These are phyloP conservation scores for Hypolimnas misippus DNA, from an alignment of 2,888 invertebrate genomes.

Conservation along the genomic window DNA sequence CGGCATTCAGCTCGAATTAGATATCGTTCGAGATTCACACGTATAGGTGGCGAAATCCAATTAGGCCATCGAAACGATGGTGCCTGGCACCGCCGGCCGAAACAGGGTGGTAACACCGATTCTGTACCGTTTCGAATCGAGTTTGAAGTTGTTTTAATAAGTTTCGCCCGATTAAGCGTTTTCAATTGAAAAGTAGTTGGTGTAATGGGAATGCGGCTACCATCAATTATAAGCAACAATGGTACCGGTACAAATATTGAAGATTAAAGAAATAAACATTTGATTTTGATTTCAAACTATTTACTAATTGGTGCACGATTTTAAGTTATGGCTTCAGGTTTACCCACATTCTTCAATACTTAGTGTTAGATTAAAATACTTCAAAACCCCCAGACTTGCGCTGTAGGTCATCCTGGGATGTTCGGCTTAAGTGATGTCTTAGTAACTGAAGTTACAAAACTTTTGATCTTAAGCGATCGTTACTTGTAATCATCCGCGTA, in stretches of 20 bases:
- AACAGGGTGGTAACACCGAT: constrained; percentile 30
- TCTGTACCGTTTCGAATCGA: constrained; percentile 32
- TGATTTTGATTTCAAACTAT: not conserved
- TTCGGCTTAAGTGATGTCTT: no score
- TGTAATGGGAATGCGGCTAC: constrained; percentile 9
- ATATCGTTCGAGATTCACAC: constrained; percentile 52
- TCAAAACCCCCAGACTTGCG: no score
- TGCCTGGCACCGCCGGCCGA: constrained; percentile 36
- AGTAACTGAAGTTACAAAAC: no score
- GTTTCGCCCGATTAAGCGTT: constrained; percentile 25
- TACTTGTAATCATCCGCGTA: no score
- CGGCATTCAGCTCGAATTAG: constrained; percentile 47
- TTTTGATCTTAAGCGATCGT: no score
- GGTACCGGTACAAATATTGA: not conserved
- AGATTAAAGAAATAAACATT: not conserved
- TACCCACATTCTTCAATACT: no score
- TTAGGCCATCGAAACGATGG: constrained; percentile 46
- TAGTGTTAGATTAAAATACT: no score
- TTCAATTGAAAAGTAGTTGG: constrained; percentile 27
- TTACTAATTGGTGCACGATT: not conserved
- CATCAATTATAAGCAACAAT: not conserved
- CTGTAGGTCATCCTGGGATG: no score
- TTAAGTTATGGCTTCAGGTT: no score
- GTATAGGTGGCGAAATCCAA: constrained; percentile 49
- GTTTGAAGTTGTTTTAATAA: constrained; percentile 39